phyloP scores from a whole-genome alignment of 2,888 invertebrate genomes.

The Lasioglossum vierecki region DNA sequence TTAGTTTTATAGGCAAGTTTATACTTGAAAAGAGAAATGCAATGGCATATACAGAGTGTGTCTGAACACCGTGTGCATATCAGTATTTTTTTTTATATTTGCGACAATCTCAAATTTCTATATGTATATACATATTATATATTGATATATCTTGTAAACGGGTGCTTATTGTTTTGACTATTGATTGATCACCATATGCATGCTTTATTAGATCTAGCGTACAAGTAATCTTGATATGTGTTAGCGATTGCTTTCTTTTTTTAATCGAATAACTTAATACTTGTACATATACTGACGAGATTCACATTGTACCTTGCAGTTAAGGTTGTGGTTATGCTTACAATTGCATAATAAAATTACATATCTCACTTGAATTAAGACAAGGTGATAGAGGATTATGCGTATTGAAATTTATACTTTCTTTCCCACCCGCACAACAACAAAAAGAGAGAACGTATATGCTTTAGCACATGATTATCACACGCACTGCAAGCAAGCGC shows the following conservation, averaged over 20 bases:
- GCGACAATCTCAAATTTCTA: constrained; percentile 42
- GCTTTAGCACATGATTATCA: constrained; percentile 48
- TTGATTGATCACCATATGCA: constrained; percentile 57
- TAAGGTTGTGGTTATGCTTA: constrained; percentile 64
- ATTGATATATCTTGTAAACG: constrained; percentile 41
- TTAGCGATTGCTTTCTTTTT: constrained; percentile 56
- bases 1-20: constrained; percentile 18
- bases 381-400: constrained; percentile 34
- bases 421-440: constrained; percentile 6
- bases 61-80: constrained; percentile 51
- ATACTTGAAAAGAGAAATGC: constrained; percentile 14
- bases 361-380: constrained; percentile 17
- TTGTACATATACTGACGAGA: constrained; percentile 51
- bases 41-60: constrained; percentile 13
- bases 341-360: constrained; percentile 33
- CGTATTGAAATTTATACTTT: constrained; percentile 29
- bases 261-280: constrained; percentile 49
- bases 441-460: constrained; percentile 15
- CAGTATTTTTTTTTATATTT: constrained; percentile 48
- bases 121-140: constrained; percentile 27
- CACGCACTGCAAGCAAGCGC: constrained; percentile 43
- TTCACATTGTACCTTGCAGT: constrained; percentile 55
- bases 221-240: constrained; percentile 34
- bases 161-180: constrained; percentile 48
- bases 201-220: constrained; percentile 55